Base-by-base conservation (phyloP, 30 jellyfish, hydroid and myxozoan species). In the Aurelia sp. region DNA sequence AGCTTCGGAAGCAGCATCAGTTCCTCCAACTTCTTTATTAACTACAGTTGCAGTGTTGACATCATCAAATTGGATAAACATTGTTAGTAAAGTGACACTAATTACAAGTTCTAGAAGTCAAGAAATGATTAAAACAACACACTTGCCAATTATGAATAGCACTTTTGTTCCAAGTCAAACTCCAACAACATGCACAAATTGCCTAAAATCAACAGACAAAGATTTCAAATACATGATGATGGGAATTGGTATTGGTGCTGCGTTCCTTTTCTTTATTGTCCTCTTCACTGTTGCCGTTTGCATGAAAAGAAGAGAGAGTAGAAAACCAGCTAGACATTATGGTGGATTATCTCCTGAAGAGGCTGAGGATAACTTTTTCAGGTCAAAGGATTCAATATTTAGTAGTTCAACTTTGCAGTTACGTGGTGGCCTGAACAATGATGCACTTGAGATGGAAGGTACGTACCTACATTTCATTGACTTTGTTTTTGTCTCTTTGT, bases 331-430 rank as follows among this genome's bases (percentile, higher is more conserved):
- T 17, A n/a, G 71, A n/a, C 23, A 73, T n/a, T 30, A 70, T 60
- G 57, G 62, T 11, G 61, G 81, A 23, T 20, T 57, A 18, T 55
- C 55, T 30, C 18, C 79, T 16, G 93, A 55, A 16, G 27, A 63
- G 21, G 82, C n/a, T 3, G 81, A 11, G 17, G 90, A 76, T 21
- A 80, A 86, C 9, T 30, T 53, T 18, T 60, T 86, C 21, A 82
- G 79, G 23, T 70, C 90, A 57, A 76, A 76, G 51, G 96, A 86
- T 22, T 86, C 96, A 3, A 79, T 86, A 20, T 82, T 82, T 73
- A 82, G 61, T 51, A 82, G 92, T 27, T 82, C 92, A 70, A 82
- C 92, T 21, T 62, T 82, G 76, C 92, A 82, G 48, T 58, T 82
- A 22, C 86, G 76, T 33, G 72, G 74, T n/a, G 92, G 92, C 16